Evolutionary conservation across 1,140 invertebrate genomes (phyloP).

Genomic region (Agrilus planipennis): DNA sequence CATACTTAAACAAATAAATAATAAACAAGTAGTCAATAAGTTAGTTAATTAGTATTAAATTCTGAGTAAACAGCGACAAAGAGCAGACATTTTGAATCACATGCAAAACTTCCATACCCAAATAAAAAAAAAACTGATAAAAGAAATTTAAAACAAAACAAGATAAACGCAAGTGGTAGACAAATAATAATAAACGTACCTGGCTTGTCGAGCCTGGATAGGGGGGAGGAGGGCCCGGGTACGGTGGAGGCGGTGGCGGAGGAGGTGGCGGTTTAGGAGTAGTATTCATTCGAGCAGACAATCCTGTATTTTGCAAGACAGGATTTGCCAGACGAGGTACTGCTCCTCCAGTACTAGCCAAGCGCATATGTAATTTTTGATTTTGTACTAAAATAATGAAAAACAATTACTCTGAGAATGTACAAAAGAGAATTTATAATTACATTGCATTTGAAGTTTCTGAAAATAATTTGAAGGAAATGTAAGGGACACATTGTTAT

Average conservation of each 20-base stretch:
- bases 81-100: too few relatives aligned
- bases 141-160: slow-evolving; percentile 36
- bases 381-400: slow-evolving; percentile 26
- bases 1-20: too few relatives aligned
- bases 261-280: slow-evolving; percentile 26
- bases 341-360: slow-evolving; percentile 14
- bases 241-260: slow-evolving; percentile 49
- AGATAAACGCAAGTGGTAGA: too few relatives aligned
- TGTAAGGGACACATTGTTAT: slow-evolving; percentile 49
- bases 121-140: slow-evolving; percentile 35
- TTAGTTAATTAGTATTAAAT: too few relatives aligned
- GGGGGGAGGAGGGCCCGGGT: slow-evolving; percentile 49
- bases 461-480: slow-evolving; percentile 41
- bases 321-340: slow-evolving; percentile 17
- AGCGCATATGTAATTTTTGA: slow-evolving; percentile 31
- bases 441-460: slow-evolving; percentile 19
- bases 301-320: slow-evolving; percentile 6
- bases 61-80: too few relatives aligned
- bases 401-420: not conserved
- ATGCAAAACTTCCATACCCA: too few relatives aligned
- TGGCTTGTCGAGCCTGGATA: slow-evolving; percentile 45
- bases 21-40: too few relatives aligned
- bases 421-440: slow-evolving; percentile 1
- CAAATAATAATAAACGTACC: slow-evolving; percentile 2
- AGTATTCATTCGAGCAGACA: slow-evolving; percentile 9